Evolutionary conservation across 2,888 invertebrate species (phyloP).

Genomic region (Sceliomorpha sp.): DNA sequence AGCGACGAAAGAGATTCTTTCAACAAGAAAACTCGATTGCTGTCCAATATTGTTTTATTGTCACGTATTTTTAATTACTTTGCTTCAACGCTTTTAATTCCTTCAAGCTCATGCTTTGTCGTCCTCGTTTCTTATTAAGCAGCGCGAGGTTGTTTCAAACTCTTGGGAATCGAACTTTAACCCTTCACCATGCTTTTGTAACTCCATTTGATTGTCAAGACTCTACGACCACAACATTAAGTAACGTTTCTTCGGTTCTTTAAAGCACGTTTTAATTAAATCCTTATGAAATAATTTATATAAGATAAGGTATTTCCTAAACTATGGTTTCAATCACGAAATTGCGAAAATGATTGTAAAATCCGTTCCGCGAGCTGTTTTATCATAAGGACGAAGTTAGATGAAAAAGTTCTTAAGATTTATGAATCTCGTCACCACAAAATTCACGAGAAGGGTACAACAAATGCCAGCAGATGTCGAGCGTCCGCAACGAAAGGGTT

Average conservation of each 20-base stretch:
- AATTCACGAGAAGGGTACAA: slow-evolving; percentile 49
- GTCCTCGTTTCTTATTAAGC: slow-evolving; percentile 72
- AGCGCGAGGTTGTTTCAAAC: slow-evolving; percentile 58
- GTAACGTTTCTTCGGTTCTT: slow-evolving; percentile 41
- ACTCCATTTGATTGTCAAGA: slow-evolving; percentile 69
- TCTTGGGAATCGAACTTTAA: slow-evolving; percentile 75
- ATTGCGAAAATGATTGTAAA: no score
- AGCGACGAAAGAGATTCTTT: no score
- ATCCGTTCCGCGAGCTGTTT: no score
- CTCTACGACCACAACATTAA: slow-evolving; percentile 47
- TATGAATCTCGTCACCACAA: slow-evolving; percentile 50
- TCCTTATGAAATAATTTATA: no score
- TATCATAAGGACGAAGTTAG: no score
- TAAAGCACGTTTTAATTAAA: slow-evolving; percentile 10
- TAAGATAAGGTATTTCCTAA: no score
- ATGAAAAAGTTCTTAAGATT: slow-evolving; percentile 44
- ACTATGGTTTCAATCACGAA: no score
- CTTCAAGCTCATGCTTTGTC: slow-evolving; percentile 53
- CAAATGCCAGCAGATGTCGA: slow-evolving; percentile 70
- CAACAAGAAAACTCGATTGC: slow-evolving; percentile 76
- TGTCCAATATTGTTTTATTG: slow-evolving; percentile 78
- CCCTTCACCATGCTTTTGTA: slow-evolving; percentile 66
- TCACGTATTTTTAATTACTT: slow-evolving; percentile 77
- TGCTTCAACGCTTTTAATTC: slow-evolving; percentile 70
- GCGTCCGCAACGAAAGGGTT: slow-evolving; percentile 69